These are phyloP conservation scores for Sphaerophoria taeniata DNA, from an alignment of 2,888 invertebrate species.

Conservation along the genomic window DNA sequence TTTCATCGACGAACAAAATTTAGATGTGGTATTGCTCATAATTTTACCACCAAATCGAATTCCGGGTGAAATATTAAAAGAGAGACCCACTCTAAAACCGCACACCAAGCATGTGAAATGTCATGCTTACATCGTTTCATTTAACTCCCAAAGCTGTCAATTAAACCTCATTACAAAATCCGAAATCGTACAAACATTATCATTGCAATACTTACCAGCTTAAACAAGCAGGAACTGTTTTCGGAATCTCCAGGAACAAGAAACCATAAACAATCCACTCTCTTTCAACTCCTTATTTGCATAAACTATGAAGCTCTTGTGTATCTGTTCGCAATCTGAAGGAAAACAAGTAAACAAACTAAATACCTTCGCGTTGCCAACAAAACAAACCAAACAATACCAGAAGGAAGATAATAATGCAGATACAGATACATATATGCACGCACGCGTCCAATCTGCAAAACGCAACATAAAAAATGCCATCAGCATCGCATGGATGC, in stretches of 20 bases:
- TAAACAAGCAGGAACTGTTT: slow-evolving; percentile 8
- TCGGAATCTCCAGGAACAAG: background rate
- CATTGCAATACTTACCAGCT: too few species aligned
- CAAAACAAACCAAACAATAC: slow-evolving; percentile 23
- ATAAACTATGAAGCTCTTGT: slow-evolving; percentile 35
- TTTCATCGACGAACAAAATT: too few species aligned
- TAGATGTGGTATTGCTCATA: too few species aligned
- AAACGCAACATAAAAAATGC: slow-evolving; percentile 48
- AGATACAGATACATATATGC: slow-evolving; percentile 14
- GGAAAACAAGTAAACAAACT: slow-evolving; percentile 12
- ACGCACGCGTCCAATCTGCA: slow-evolving; percentile 49
- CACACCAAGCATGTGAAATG: too few species aligned
- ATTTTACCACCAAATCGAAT: too few species aligned
- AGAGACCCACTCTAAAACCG: too few species aligned
- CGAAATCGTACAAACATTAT: too few species aligned
- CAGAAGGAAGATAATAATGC: slow-evolving; percentile 12
- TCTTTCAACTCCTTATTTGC: slow-evolving; percentile 45
- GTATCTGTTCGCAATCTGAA: slow-evolving; percentile 19
- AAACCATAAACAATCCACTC: slow-evolving; percentile 8
- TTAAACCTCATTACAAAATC: too few species aligned
- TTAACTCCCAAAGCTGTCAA: too few species aligned
- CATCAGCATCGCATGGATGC: slow-evolving; percentile 9
- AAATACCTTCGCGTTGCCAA: background rate
- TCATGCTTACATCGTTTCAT: too few species aligned
- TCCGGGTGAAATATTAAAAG: too few species aligned